phyloP scores from a whole-genome alignment of 2,888 invertebrate species.

The Ischnus inquisitorius region DNA sequence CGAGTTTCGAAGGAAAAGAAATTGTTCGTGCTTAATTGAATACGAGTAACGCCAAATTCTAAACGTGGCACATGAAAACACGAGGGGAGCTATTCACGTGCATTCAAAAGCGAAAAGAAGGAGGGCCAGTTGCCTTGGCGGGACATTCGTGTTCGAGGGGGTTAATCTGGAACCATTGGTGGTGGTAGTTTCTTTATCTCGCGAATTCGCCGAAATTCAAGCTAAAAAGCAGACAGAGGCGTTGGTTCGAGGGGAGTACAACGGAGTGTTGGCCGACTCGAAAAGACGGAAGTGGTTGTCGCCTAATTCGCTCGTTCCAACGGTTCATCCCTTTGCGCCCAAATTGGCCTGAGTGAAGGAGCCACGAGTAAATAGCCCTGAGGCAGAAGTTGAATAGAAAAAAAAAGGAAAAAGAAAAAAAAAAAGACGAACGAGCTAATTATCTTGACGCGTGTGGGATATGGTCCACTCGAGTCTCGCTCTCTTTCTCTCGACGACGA shows the following conservation, averaged over 20 bases:
- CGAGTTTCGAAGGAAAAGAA: constrained; percentile 60
- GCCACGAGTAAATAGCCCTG: constrained; percentile 25
- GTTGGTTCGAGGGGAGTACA: neutral
- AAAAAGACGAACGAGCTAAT: constrained; percentile 60
- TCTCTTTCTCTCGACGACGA: constrained; percentile 22
- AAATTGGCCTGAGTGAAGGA: constrained; percentile 43
- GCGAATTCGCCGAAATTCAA: constrained; percentile 18
- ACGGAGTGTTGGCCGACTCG: neutral
- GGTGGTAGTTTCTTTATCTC: neutral
- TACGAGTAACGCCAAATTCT: neutral
- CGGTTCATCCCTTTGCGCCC: constrained; percentile 23
- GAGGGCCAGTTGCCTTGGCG: neutral
- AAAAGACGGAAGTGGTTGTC: constrained; percentile 58
- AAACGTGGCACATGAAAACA: no score
- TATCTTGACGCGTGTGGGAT: constrained; percentile 61
- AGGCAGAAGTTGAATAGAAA: constrained; percentile 24
- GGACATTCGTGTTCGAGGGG: neutral
- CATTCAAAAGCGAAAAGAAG: neutral
- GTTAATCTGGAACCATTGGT: neutral
- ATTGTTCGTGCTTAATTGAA: constrained; percentile 66
- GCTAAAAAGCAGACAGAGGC: constrained; percentile 17
- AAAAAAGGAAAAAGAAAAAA: neutral
- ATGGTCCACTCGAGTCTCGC: constrained; percentile 23
- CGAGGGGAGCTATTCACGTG: neutral
- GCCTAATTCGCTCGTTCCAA: constrained; percentile 57